A percentile compares a stretch with the other conserved stretches of the same genome.
Evolutionary conservation across 2,797 vertebrate genomes (phyloP).

Genomic region (Xenopus petersii): DNA sequence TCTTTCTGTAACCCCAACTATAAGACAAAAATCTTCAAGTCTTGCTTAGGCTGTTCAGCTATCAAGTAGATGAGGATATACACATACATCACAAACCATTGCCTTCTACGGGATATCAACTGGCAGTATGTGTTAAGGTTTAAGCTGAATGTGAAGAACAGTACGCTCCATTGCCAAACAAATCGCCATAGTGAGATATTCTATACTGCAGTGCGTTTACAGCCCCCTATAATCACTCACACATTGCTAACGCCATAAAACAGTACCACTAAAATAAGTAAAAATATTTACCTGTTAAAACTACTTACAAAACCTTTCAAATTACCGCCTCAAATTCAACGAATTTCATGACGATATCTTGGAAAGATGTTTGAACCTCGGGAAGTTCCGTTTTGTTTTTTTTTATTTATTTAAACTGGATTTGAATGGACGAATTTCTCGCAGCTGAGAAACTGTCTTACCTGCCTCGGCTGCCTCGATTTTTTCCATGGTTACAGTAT

Average conservation of each 20-base stretch:
- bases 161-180: too few relatives aligned
- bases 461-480: slow-evolving; percentile 51
- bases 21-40: too few relatives aligned
- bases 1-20: too few relatives aligned
- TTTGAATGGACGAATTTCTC: slow-evolving; percentile 32
- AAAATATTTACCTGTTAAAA: slow-evolving; percentile 57
- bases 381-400: slow-evolving; percentile 31
- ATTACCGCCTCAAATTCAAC: slow-evolving; percentile 56
- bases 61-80: too few relatives aligned
- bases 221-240: neutral
- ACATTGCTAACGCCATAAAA: slow-evolving; percentile 29
- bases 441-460: slow-evolving; percentile 54
- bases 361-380: slow-evolving; percentile 43
- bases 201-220: too few relatives aligned
- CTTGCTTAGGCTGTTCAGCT: too few relatives aligned
- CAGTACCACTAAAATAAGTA: slow-evolving; percentile 54
- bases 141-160: too few relatives aligned
- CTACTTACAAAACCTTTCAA: slow-evolving; percentile 60
- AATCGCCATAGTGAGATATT: too few relatives aligned
- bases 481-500: neutral
- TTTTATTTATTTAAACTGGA: slow-evolving; percentile 16
- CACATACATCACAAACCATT: too few relatives aligned
- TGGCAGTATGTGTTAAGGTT: too few relatives aligned
- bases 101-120: too few relatives aligned
- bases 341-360: slow-evolving; percentile 54